A percentile compares a stretch with the other conserved stretches of the same genome.
Evolutionary conservation across 2,113 vertebrate species (phyloP).

Genomic region (Chloebia gouldiae): DNA sequence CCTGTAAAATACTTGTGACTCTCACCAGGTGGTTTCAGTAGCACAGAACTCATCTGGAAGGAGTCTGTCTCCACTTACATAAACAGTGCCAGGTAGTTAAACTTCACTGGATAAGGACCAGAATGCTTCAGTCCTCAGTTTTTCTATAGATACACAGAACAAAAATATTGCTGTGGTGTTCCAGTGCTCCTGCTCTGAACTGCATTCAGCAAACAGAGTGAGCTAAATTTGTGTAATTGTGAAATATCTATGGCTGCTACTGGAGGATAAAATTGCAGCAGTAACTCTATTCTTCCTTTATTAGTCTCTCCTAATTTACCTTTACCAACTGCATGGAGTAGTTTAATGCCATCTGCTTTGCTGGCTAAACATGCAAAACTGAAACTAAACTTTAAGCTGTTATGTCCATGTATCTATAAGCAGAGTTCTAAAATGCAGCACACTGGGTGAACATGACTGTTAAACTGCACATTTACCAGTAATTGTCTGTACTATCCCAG

Average conservation of each 20-base stretch:
- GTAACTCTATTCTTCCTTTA: neutral
- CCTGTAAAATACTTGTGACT: neutral
- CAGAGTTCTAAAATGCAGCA: neutral
- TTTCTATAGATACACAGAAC: neutral
- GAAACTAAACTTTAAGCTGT: neutral
- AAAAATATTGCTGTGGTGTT: neutral
- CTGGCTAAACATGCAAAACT: neutral
- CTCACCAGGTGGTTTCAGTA: neutral
- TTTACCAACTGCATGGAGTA: neutral
- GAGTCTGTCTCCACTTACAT: neutral
- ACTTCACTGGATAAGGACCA: neutral
- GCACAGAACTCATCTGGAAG: neutral
- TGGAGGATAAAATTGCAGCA: neutral
- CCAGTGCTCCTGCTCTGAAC: neutral
- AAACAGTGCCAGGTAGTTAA: neutral
- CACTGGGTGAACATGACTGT: neutral
- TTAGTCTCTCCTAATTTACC: neutral
- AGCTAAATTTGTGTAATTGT: neutral
- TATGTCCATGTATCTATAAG: accelerated
- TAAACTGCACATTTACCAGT: neutral
- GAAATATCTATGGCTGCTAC: neutral
- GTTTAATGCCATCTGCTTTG: neutral
- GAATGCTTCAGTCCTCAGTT: neutral
- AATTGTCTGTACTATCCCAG: neutral
- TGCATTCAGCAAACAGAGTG: neutral